These are phyloP conservation scores for Leptodactylus fuscus DNA, from an alignment of 2,113 vertebrate species.

Conservation along the genomic window DNA sequence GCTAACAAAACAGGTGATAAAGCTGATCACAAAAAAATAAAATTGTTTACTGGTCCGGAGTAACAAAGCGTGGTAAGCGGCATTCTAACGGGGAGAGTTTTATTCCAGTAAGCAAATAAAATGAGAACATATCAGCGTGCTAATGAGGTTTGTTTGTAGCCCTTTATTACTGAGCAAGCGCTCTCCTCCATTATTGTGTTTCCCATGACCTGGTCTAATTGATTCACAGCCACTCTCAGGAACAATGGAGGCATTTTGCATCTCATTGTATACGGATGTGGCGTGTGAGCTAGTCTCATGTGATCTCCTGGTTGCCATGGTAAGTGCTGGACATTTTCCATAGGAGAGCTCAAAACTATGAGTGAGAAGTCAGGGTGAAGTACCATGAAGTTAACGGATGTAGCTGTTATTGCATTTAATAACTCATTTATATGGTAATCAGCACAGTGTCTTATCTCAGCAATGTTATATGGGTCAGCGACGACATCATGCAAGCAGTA, in stretches of 20 bases:
- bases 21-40: background rate
- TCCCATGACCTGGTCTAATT: conserved; percentile 52
- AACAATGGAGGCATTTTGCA: conserved; percentile 51
- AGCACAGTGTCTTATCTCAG: background rate
- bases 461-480: background rate
- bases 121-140: background rate
- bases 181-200: conserved; percentile 34
- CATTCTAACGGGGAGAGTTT: background rate
- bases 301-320: conserved; percentile 46
- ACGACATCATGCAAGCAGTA: background rate
- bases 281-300: conserved; percentile 28
- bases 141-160: conserved; percentile 22
- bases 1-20: conserved; percentile 15
- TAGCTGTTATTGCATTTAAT: background rate
- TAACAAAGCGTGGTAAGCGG: background rate
- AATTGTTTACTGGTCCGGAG: background rate
- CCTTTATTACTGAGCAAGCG: conserved; percentile 28
- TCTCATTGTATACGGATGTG: conserved; percentile 41
- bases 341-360: background rate
- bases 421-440: background rate
- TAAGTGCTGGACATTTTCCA: conserved; percentile 46
- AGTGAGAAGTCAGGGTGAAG: background rate
- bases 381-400: conserved; percentile 4
- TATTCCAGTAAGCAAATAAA: conserved; percentile 15
- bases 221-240: conserved; percentile 38